These are phyloP conservation scores for Buceros bicornis DNA, from an alignment of 2,797 vertebrate genomes.

Conservation along the genomic window DNA sequence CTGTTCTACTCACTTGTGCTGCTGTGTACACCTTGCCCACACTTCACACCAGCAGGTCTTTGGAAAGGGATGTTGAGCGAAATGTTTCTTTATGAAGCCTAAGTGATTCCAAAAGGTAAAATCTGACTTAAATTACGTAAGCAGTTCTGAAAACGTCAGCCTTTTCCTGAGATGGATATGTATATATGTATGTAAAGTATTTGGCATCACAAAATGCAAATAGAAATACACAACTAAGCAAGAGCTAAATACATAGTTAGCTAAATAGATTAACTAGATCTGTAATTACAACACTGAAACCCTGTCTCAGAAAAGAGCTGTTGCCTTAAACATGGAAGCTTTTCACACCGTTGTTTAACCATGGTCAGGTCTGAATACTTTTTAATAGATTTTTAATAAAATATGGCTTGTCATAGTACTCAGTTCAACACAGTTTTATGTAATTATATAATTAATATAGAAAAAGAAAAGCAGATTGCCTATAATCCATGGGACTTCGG, in stretches of 20 bases:
- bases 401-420: not conserved
- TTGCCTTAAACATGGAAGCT: not conserved
- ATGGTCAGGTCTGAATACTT: not conserved
- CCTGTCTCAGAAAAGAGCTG: not conserved
- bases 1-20: not conserved
- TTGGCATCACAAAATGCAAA: not conserved
- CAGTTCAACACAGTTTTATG: not conserved
- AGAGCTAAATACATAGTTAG: not conserved
- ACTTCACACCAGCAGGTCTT: not conserved
- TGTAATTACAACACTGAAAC: not conserved
- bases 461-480: not conserved
- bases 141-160: not conserved
- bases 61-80: not conserved
- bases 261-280: not conserved
- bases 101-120: not conserved
- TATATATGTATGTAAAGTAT: not conserved
- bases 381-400: not conserved
- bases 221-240: not conserved
- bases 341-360: not conserved
- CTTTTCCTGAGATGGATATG: not conserved
- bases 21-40: rapidly evolving
- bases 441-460: not conserved
- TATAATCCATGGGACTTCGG: not conserved
- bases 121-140: not conserved
- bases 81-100: not conserved